Conservation (phyloP, 2,888 invertebrate species). For the Scaptomyza polygonia region DNA sequence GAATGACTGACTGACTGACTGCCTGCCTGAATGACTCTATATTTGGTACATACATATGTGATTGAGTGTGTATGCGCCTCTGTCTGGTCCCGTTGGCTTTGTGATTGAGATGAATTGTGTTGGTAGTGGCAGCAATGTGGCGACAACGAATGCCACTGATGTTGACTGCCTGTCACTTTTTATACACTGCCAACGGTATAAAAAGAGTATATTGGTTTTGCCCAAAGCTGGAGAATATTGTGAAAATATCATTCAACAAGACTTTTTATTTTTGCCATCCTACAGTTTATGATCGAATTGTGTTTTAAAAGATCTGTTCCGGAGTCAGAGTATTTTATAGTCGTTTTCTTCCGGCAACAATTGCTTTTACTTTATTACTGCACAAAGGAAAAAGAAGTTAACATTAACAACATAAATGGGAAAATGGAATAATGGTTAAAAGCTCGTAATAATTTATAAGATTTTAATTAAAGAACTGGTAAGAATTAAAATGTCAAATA, state of each 20-base stretch:
- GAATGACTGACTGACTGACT: constrained; percentile 56
- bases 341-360: not conserved
- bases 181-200: not conserved
- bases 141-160: constrained; percentile 42
- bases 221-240: no score
- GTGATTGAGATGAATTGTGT: constrained; percentile 70
- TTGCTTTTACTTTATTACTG: not conserved
- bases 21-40: constrained; percentile 48
- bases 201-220: not conserved
- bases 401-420: not conserved
- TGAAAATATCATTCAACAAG: no score
- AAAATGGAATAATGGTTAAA: not conserved
- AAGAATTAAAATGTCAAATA: not conserved
- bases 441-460: constrained; percentile 3
- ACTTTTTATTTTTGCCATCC: not conserved
- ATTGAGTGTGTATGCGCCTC: constrained; percentile 24
- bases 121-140: constrained; percentile 55
- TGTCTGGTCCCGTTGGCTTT: constrained; percentile 66
- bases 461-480: constrained; percentile 1
- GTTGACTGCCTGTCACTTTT: constrained; percentile 47
- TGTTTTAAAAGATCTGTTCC: no score
- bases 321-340: not conserved
- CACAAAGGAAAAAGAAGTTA: constrained; percentile 4
- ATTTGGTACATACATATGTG: constrained; percentile 21
- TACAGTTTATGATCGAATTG: no score